Conservation (phyloP, 2,113 vertebrate genomes). For the Taxidea taxus region DNA sequence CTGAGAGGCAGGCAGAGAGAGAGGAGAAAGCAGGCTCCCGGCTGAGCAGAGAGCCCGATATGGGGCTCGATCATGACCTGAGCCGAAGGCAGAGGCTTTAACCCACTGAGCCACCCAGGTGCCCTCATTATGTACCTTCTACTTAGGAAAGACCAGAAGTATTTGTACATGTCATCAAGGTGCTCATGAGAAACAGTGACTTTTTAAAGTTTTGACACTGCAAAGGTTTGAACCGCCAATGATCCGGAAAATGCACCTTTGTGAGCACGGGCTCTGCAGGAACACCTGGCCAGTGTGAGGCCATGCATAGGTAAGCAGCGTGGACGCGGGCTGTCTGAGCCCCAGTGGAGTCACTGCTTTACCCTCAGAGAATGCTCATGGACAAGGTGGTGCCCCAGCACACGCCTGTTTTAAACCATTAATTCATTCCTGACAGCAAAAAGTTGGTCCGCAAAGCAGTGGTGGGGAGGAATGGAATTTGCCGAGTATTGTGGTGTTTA, state of each 20-base stretch:
- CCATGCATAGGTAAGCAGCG: not conserved
- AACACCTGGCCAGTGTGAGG: not conserved
- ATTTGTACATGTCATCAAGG: not conserved
- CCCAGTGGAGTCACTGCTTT: rapidly evolving
- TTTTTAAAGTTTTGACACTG: not conserved
- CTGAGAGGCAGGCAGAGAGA: too few species aligned
- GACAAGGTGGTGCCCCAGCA: not conserved
- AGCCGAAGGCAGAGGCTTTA: too few species aligned
- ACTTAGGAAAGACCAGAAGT: not conserved
- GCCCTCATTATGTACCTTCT: not conserved
- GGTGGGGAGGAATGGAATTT: rapidly evolving
- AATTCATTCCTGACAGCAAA: not conserved
- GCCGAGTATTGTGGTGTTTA: not conserved
- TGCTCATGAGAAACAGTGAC: not conserved
- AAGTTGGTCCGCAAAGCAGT: not conserved
- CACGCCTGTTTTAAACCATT: not conserved
- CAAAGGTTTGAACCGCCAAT: not conserved
- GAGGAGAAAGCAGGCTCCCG: too few species aligned
- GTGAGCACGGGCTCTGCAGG: not conserved
- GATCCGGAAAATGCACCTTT: not conserved
- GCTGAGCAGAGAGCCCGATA: too few species aligned
- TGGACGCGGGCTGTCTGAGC: not conserved
- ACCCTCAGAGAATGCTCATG: not conserved
- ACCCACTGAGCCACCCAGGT: too few species aligned
- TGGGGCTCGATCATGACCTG: too few species aligned